Evolutionary conservation across 2,797 vertebrate genomes (phyloP), one percentile per base, ranked within the genome.

Genomic region (Eutrigla gurnardus): DNA sequence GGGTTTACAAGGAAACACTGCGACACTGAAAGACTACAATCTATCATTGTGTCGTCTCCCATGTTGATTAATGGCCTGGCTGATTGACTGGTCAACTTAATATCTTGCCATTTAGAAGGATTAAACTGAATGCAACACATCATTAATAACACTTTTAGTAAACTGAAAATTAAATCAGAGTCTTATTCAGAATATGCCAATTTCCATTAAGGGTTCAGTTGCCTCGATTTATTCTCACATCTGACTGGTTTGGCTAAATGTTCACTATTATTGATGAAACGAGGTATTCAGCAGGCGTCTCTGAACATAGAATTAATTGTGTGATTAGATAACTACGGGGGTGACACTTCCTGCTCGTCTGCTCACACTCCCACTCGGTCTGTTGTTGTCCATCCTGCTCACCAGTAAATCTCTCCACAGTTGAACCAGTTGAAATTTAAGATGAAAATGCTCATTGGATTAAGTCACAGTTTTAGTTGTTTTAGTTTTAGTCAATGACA

Each of bases 1-100:
- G 4, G 3, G 11, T 65, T 73, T 11, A 9, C 2, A 64, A 50
- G 61, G n/a, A 77, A 65, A 59, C 43, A 60, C 18, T 2, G 42
- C 36, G 25, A 47, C 18, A 37, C 18, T 17, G 40, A 52, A 67
- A 70, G 32, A 74, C 11, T 3, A 36, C 12, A 14, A 78, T 77
- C 36, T 46, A 40, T 82, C 66, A 77, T 0, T 39, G 54, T 65
- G 69, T 72, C 60, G 11, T 32, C 57, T 6, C n/a, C 18, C 13
- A 36, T 50, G 42, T 40, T 71, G 80, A 76, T 85, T 59, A 61
- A 80, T 73, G 43, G 68, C 18, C 65, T 66, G 25, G 66, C 58
- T 72, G 63, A 81, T 7, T 73, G 78, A 66, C 15, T 45, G 47
- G 32, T 60, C 59, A 64, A n/a, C 55, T 76, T 49, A 69, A 71